phyloP scores from a whole-genome alignment of 2,113 vertebrate genomes.

The Arothron firmamentum region DNA sequence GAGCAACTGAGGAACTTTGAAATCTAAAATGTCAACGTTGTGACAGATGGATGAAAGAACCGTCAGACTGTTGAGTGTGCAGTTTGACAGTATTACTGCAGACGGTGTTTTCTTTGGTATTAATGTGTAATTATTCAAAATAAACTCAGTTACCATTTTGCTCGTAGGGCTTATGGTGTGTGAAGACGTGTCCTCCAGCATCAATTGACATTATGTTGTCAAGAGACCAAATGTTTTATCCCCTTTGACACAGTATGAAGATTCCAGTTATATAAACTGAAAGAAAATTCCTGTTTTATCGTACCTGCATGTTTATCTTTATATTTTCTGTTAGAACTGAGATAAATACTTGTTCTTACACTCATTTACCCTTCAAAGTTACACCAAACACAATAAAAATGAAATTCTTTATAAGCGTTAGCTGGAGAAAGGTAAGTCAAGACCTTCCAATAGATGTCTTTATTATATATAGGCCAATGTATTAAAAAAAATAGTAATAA shows the following conservation, averaged over 20 bases:
- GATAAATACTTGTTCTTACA: conserved; percentile 88
- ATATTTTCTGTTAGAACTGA: conserved; percentile 85
- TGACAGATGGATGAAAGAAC: neutral
- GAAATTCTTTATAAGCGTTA: conserved; percentile 89
- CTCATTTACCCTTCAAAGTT: conserved; percentile 87
- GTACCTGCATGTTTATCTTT: conserved; percentile 90
- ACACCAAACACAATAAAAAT: conserved; percentile 82
- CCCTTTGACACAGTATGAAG: conserved; percentile 96
- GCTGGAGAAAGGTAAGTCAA: conserved; percentile 98
- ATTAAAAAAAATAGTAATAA: conserved; percentile 29
- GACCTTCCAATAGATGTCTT: conserved; percentile 89
- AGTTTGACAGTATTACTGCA: too few species aligned
- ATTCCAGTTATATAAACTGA: conserved; percentile 83
- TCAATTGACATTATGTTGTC: neutral
- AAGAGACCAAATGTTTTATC: conserved; percentile 9
- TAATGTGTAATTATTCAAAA: too few species aligned
- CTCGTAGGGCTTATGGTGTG: too few species aligned
- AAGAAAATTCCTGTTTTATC: conserved; percentile 77
- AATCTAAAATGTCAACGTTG: too few species aligned
- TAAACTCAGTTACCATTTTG: too few species aligned
- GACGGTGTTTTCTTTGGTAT: too few species aligned
- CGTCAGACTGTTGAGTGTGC: neutral
- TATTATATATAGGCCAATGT: conserved; percentile 54
- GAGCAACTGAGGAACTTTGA: neutral
- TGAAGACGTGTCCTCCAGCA: neutral